Conservation (phyloP, 2,888 invertebrate species). For the Phaedon cochleariae region DNA sequence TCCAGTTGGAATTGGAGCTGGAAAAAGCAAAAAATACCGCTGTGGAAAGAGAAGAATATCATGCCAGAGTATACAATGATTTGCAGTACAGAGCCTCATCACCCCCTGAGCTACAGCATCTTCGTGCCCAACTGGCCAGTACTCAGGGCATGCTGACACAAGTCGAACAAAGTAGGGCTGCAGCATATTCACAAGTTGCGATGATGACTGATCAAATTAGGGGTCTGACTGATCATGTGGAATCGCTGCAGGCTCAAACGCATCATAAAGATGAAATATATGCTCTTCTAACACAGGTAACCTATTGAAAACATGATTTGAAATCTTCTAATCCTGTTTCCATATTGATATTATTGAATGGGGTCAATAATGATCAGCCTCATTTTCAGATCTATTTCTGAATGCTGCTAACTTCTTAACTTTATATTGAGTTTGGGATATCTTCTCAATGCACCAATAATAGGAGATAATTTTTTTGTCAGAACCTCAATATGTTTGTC, state of each 20-base stretch:
- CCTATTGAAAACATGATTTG: background rate
- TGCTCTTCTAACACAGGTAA: constrained; percentile 45
- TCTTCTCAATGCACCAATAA: too few relatives aligned
- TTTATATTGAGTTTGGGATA: too few relatives aligned
- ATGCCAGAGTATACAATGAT: constrained; percentile 4
- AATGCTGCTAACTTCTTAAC: too few relatives aligned
- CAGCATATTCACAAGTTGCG: constrained; percentile 53
- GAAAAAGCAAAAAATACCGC: constrained; percentile 4
- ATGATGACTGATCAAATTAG: constrained; percentile 25
- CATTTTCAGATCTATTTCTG: too few relatives aligned
- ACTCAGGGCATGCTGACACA: constrained; percentile 65
- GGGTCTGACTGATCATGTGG: constrained; percentile 22
- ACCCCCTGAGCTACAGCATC: constrained; percentile 54
- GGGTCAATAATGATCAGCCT: too few relatives aligned
- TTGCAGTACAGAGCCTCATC: constrained; percentile 2
- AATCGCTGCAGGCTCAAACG: background rate
- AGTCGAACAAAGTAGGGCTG: constrained; percentile 56
- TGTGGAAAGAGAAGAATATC: constrained; percentile 10
- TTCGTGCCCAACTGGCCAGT: constrained; percentile 58
- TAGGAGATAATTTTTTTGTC: too few relatives aligned
- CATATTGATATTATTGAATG: too few relatives aligned
- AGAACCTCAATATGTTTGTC: too few relatives aligned
- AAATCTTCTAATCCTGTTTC: too few relatives aligned
- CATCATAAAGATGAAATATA: constrained; percentile 39
- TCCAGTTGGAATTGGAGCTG: constrained; percentile 7